Evolutionary conservation across 2,888 invertebrate genomes (phyloP), one percentile per base, ranked within the genome.

Genomic region (Diloba caeruleocephala): DNA sequence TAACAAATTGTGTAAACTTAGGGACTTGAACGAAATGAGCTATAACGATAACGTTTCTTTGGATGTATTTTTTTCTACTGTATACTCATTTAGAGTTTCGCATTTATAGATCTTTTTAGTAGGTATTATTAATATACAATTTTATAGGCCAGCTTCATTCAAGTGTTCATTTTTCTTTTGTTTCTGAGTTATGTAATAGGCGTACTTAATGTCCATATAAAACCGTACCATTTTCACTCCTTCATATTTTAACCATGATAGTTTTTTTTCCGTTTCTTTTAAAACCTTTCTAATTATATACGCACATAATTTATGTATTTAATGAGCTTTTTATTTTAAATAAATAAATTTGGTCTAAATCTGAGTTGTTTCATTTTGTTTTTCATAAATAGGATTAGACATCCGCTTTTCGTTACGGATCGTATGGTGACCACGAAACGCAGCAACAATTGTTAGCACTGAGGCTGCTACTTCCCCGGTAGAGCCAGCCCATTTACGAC

Each of bases 81-180:
- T 90, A 81, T 88, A 92, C 90, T 91, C 85, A 83, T 90, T 88
- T 90, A 89, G 90, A 88, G 85, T 85, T 87, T 89, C 88, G 91
- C 92, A 93, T 93, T 92, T 92, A 91, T 92, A 91, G 88, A 91
- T 91, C 88, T 92, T 92, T 89, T 90, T 91, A 90, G 89, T n/a
- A n/a, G n/a, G n/a, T 81, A 75, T 84, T 82, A 81, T 78, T 76
- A 77, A 77, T 89, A 85, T 89, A 90, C 87, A 88, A 85, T 84
- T 85, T 85, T 85, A 85, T 85, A 84, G 81, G 78, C 73, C 82
- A 78, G 77, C 76, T 78, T 66, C 67, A 67, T 77, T 66, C 67
- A 61, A 63, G 48, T 74, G 62, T 78, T 76, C 67, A 74, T 76
- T 74, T 76, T 68, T 61, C 14, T 73, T 64, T 72, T 75, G 73